A percentile compares a stretch with the other conserved stretches of the same genome.
phyloP scores from a whole-genome alignment of 37 sponge, comb jelly and placozoan genomes.

The Hexactinellida sp. region DNA sequence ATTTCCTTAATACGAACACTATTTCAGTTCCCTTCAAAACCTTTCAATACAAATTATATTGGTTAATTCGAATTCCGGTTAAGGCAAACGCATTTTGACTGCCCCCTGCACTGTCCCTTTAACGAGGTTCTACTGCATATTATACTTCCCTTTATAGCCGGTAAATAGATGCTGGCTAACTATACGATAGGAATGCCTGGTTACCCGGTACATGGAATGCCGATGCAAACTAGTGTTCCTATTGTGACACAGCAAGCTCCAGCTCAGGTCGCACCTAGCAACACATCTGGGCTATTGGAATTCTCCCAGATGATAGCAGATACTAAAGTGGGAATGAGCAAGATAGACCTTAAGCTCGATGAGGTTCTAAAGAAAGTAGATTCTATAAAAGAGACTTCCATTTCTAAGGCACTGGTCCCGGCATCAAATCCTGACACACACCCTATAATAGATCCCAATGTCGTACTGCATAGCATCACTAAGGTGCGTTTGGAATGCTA shows the following conservation, averaged over 20 bases:
- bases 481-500: background rate
- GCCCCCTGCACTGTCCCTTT: too few species aligned
- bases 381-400: background rate
- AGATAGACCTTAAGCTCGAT: background rate
- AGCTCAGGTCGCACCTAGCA: background rate
- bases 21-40: too few species aligned
- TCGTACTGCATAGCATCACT: background rate
- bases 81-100: too few species aligned
- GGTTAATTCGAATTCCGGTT: too few species aligned
- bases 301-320: background rate
- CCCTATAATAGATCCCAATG: background rate
- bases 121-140: too few species aligned
- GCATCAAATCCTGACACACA: background rate
- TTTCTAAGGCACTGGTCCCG: background rate
- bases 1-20: too few species aligned
- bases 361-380: background rate
- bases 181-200: background rate
- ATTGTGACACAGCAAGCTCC: background rate
- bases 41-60: too few species aligned
- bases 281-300: background rate
- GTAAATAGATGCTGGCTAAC: background rate
- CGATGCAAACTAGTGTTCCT: background rate
- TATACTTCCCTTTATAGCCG: too few species aligned
- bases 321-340: constrained; percentile 2
- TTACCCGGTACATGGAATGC: background rate